These are phyloP conservation scores for Drosophila pseudotalamancana DNA, from an alignment of 2,888 invertebrate genomes.

Conservation along the genomic window DNA sequence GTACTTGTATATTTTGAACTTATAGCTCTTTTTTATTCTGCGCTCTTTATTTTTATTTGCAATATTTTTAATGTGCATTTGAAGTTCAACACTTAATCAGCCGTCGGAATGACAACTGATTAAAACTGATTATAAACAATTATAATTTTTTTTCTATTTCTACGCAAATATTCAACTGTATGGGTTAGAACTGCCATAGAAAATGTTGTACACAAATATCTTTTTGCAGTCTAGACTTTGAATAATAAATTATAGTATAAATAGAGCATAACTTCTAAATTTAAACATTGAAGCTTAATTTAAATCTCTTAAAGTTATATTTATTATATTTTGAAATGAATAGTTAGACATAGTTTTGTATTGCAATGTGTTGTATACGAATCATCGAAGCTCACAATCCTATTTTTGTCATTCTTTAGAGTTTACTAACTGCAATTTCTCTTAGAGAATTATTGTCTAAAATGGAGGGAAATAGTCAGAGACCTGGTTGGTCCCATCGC, in stretches of 20 bases:
- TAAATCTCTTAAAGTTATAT: too few relatives aligned
- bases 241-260: too few relatives aligned
- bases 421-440: neutral
- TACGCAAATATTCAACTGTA: neutral
- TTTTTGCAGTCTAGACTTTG: too few relatives aligned
- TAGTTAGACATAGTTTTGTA: too few relatives aligned
- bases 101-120: slow-evolving; percentile 35
- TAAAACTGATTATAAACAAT: slow-evolving; percentile 19
- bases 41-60: slow-evolving; percentile 1
- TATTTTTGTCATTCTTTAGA: neutral
- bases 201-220: too few relatives aligned
- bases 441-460: neutral
- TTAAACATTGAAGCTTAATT: too few relatives aligned
- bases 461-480: slow-evolving; percentile 26
- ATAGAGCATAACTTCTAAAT: too few relatives aligned
- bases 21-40: neutral
- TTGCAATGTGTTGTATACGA: too few relatives aligned
- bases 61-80: slow-evolving; percentile 24
- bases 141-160: neutral
- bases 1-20: slow-evolving; percentile 1
- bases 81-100: slow-evolving; percentile 45
- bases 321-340: too few relatives aligned
- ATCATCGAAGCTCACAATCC: too few relatives aligned
- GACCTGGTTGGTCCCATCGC: slow-evolving; percentile 48
- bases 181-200: neutral